A percentile compares a stretch with the other conserved stretches of the same genome.
These are phyloP conservation scores for Chymomyza caudatula DNA, from an alignment of 2,888 invertebrate genomes.

Conservation along the genomic window DNA sequence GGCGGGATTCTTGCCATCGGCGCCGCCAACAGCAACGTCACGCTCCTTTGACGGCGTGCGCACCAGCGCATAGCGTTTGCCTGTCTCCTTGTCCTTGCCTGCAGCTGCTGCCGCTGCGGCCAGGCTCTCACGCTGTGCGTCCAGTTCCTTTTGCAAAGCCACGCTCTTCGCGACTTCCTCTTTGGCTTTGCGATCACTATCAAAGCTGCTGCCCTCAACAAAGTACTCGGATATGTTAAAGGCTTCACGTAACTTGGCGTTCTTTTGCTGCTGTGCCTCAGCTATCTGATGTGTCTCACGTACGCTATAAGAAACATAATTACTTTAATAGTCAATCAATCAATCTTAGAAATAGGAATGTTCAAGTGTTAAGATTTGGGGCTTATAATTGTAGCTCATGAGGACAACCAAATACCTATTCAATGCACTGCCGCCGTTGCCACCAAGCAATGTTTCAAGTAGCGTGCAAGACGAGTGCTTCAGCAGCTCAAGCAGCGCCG, in stretches of 20 bases:
- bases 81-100: conserved; percentile 74
- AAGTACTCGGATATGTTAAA: conserved; percentile 96
- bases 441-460: conserved; percentile 54
- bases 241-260: conserved; percentile 93
- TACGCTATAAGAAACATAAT: conserved; percentile 82
- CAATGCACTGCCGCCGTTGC: conserved; percentile 15
- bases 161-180: conserved; percentile 79
- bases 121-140: conserved; percentile 77
- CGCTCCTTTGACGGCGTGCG: conserved; percentile 86
- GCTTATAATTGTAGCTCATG: background rate
- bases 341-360: background rate
- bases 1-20: conserved; percentile 76
- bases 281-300: conserved; percentile 97
- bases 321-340: no score
- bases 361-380: background rate
- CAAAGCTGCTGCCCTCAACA: conserved; percentile 95
- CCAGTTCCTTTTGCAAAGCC: conserved; percentile 78
- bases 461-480: conserved; percentile 55
- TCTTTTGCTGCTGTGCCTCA: conserved; percentile 96
- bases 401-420: conserved; percentile 36
- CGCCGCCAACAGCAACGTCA: conserved; percentile 49
- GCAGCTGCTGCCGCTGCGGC: conserved; percentile 61
- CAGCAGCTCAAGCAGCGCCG: conserved; percentile 58
- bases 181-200: conserved; percentile 84
- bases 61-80: conserved; percentile 85